phyloP scores from a whole-genome alignment of 2,797 vertebrate genomes.

The Cynopterus sphinx region DNA sequence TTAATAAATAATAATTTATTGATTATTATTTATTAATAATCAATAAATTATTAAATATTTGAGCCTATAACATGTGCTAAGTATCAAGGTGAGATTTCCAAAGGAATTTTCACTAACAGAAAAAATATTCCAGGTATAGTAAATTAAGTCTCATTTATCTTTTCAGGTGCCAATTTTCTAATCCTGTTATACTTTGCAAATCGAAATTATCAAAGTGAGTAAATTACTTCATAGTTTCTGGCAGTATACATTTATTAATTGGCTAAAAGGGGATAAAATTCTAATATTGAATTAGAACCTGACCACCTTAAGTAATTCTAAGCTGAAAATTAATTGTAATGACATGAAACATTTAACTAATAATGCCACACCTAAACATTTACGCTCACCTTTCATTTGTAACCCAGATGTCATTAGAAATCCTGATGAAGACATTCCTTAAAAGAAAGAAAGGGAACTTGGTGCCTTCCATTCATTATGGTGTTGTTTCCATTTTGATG shows the following conservation, averaged over 20 bases:
- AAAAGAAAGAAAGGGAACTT: background rate
- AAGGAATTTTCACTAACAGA: background rate
- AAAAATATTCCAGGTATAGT: background rate
- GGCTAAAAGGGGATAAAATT: background rate
- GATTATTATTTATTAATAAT: too few relatives aligned
- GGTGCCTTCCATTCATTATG: background rate
- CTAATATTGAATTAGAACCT: background rate
- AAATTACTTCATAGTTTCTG: background rate
- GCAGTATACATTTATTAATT: background rate
- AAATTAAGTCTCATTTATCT: background rate
- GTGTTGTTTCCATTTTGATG: background rate
- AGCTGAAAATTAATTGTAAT: conserved; percentile 22
- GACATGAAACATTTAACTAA: conserved; percentile 3
- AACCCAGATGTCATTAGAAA: background rate
- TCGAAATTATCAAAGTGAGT: background rate
- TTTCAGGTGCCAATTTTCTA: background rate
- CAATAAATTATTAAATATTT: background rate
- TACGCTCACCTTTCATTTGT: conserved; percentile 21
- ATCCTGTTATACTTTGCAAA: background rate
- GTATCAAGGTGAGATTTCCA: background rate
- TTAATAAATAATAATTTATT: too few relatives aligned
- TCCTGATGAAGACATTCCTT: background rate
- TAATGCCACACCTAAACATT: background rate
- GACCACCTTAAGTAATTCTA: background rate
- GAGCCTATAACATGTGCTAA: background rate